Evolutionary conservation across 1,140 invertebrate species (phyloP).

Genomic region (Heliothis subflexa): DNA sequence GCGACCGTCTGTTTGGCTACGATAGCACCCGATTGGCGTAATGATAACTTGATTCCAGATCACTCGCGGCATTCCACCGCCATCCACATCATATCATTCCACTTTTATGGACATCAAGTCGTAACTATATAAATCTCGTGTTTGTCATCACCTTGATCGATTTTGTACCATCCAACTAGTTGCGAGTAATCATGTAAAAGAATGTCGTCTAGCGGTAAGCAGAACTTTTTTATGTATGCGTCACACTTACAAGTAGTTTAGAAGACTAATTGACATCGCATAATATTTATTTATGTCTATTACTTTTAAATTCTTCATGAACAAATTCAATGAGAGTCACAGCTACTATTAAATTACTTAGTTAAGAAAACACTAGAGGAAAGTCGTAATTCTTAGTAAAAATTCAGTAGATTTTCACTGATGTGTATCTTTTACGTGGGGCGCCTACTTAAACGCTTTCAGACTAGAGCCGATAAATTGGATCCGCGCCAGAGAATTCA

Average conservation of each 20-base stretch:
- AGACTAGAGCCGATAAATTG: background rate
- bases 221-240: conserved; percentile 27
- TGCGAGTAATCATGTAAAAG: conserved; percentile 48
- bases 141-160: conserved; percentile 51
- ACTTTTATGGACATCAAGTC: conserved; percentile 52
- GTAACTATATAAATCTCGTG: conserved; percentile 50
- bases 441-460: background rate
- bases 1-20: conserved; percentile 33
- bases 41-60: conserved; percentile 45
- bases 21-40: conserved; percentile 52
- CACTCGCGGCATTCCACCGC: conserved; percentile 34
- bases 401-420: background rate
- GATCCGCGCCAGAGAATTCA: conserved; percentile 13
- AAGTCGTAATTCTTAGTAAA: no score
- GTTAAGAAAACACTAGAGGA: no score
- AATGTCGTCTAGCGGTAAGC: conserved; percentile 49
- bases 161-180: conserved; percentile 46
- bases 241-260: conserved; percentile 22
- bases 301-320: no score
- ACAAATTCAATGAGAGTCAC: no score
- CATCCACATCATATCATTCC: conserved; percentile 10
- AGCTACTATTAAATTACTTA: no score
- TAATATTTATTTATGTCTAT: no score
- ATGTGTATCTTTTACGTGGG: background rate
- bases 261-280: background rate